Evolutionary conservation across 2,797 vertebrate species (phyloP).

Genomic region (Phrynocephalus forsythii): DNA sequence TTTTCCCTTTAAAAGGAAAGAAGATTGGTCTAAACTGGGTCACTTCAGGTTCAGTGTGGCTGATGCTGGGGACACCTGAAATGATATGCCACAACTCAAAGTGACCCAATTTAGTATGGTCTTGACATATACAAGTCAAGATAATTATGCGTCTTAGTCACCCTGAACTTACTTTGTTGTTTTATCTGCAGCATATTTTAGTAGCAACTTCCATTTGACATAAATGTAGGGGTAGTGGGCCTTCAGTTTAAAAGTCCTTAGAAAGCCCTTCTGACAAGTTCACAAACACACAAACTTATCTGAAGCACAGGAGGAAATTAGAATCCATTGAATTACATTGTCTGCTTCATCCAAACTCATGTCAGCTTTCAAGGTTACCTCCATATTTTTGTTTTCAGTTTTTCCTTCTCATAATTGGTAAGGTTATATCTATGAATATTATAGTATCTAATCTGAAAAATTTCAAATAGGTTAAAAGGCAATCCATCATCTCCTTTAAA

Average conservation of each 20-base stretch:
- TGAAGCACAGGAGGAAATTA: constrained; percentile 19
- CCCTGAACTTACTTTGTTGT: neutral
- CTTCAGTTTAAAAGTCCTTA: constrained; percentile 29
- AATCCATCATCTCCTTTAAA: constrained; percentile 76
- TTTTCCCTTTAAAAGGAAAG: no score
- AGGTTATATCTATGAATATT: constrained; percentile 75
- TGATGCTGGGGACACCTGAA: no score
- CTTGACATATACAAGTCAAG: no score
- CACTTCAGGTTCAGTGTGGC: no score
- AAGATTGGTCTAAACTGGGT: no score
- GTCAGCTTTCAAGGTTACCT: constrained; percentile 77
- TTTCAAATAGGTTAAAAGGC: constrained; percentile 71
- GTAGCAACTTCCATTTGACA: neutral
- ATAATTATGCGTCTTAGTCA: neutral
- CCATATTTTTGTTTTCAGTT: constrained; percentile 68
- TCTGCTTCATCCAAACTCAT: constrained; percentile 53
- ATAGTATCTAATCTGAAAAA: constrained; percentile 69
- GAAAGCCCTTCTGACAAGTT: constrained; percentile 28
- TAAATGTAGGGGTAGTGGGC: neutral
- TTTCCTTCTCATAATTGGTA: constrained; percentile 64
- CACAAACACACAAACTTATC: constrained; percentile 20
- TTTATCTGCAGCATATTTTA: neutral
- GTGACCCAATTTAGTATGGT: no score
- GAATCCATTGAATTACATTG: constrained; percentile 39
- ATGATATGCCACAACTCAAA: no score